Conservation (phyloP, 1,140 invertebrate species). For the Dendrolimus kikuchii region DNA sequence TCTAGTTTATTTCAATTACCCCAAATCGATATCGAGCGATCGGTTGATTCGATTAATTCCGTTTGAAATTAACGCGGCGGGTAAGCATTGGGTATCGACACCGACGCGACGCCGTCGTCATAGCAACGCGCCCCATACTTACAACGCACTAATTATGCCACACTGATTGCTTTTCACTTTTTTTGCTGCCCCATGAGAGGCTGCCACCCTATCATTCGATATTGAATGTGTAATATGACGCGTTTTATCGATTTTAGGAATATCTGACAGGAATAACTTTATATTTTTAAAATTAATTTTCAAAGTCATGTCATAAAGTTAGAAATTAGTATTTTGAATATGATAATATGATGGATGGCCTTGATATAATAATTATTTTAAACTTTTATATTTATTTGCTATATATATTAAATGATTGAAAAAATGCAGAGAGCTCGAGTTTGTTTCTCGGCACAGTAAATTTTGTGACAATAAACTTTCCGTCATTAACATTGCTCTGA, state of each 20-base stretch:
- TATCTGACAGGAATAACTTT: constrained; percentile 18
- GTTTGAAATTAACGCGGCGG: constrained; percentile 64
- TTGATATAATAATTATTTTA: too few species aligned
- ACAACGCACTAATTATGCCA: constrained; percentile 70
- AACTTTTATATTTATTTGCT: too few species aligned
- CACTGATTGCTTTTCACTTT: constrained; percentile 71
- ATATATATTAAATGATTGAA: too few species aligned
- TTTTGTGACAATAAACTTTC: too few species aligned
- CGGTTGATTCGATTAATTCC: constrained; percentile 65
- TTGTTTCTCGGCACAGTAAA: too few species aligned
- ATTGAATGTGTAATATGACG: constrained; percentile 30
- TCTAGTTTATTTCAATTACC: constrained; percentile 32
- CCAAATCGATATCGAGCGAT: constrained; percentile 52
- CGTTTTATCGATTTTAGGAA: constrained; percentile 40
- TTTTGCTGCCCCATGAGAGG: constrained; percentile 64
- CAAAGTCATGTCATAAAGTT: too few species aligned
- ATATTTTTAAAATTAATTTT: too few species aligned
- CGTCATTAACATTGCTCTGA: too few species aligned
- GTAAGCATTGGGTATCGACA: constrained; percentile 57
- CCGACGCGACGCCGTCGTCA: constrained; percentile 60
- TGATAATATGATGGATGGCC: too few species aligned
- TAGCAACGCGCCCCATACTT: constrained; percentile 66
- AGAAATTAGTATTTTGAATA: too few species aligned
- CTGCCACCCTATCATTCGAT: constrained; percentile 51
- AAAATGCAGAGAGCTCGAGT: too few species aligned